A percentile compares a stretch with the other conserved stretches of the same genome.
Evolutionary conservation across 2,113 vertebrate genomes (phyloP).

Genomic region (Ivindomyrus marchei): DNA sequence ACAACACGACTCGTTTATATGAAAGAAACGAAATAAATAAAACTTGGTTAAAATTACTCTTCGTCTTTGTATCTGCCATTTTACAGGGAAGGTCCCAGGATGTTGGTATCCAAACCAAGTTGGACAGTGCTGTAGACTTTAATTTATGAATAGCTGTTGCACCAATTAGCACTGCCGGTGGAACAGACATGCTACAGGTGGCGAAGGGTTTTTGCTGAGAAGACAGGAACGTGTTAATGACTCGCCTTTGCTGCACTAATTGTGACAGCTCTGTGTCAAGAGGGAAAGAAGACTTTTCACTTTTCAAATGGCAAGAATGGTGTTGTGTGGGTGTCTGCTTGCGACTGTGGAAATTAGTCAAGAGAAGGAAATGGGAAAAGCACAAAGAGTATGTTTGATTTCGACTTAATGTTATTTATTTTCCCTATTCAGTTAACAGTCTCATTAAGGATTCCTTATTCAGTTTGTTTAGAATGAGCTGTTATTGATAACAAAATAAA

Average conservation of each 20-base stretch:
- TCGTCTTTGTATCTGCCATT: neutral
- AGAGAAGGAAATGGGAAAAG: neutral
- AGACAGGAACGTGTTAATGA: constrained; percentile 33
- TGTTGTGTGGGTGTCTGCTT: constrained; percentile 24
- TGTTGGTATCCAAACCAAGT: constrained; percentile 16
- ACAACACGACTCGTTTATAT: neutral
- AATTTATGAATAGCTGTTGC: constrained; percentile 42
- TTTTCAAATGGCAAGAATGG: constrained; percentile 2
- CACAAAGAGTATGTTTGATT: neutral
- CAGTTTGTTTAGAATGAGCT: neutral
- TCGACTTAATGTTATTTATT: neutral
- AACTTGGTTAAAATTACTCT: neutral
- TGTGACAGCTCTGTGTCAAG: constrained; percentile 8
- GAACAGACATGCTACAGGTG: constrained; percentile 23
- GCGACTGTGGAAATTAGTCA: constrained; percentile 30
- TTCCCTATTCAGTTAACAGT: neutral
- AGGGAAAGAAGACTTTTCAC: constrained; percentile 9
- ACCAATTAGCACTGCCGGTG: constrained; percentile 39
- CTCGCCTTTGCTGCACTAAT: constrained; percentile 18
- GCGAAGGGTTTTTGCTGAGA: constrained; percentile 13
- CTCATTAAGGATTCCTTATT: constrained; percentile 9
- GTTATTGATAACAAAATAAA: neutral
- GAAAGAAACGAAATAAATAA: neutral
- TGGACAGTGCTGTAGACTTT: constrained; percentile 23
- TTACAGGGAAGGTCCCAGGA: constrained; percentile 17